Evolutionary conservation across 1,140 invertebrate species (phyloP), one percentile per base, ranked within the genome.

Genomic region (Brachionus sp.): DNA sequence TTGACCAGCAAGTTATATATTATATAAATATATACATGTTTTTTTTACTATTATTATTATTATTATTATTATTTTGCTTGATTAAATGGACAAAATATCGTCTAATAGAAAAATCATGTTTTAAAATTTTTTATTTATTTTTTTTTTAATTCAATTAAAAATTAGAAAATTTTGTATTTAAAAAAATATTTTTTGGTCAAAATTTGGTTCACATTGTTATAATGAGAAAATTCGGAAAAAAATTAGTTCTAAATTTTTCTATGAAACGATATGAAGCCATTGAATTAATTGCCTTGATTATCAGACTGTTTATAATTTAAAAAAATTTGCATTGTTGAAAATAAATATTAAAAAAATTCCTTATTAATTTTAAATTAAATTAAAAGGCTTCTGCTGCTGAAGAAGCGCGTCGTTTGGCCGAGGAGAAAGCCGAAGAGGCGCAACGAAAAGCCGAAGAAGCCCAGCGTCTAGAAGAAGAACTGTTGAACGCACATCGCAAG

Each of bases 361-460:
- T 70, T n/a, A 37, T 70, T 25, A 39, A 19, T 70, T 44, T 68
- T 62, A 1, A 5, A 44, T 82, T 12, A 50, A 42, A 44, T 29
- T 64, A 9, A 39, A 39, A 82, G 80, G 66, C 57, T 53, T 23
- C 29, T 0, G 82, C 35, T 16, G 66, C 66, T 75, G 82, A 83
- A 73, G 66, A 83, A 16, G 82, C 82, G 10, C 64, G 68, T 23
- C 46, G n/a, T 10, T 53, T 83, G 25, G 82, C 82, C n/a, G 82
- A 70, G 29, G 44, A 83, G 37, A 83, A 83, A 53, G 78, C 78
- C 6, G 53, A 39, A 25, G 78, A 82, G 25, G 78, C 78, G 6
- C 33, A 35, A 25, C 19, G 64, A 82, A 82, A 82, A 62, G 68
- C 57, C 5, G 44, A 73, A n/a, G 66, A 83, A 75, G 82, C 82